A percentile compares a stretch with the other conserved stretches of the same genome.
Conservation (phyloP, 2,888 invertebrate species). For the Xestia sexstrigata region DNA sequence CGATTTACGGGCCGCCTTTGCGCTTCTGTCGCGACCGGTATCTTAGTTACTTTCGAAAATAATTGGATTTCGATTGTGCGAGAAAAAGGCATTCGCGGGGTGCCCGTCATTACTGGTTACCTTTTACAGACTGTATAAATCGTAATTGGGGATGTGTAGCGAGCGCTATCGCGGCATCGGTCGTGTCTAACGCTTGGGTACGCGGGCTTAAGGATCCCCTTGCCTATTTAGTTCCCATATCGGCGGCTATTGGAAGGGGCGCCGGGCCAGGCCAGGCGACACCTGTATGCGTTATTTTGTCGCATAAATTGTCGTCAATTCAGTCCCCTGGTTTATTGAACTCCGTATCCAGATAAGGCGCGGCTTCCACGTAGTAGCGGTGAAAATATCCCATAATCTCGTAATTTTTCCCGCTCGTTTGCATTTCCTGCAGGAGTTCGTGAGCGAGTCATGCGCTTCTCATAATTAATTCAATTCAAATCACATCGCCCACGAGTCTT, state of each 20-base stretch:
- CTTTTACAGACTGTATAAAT: conserved; percentile 87
- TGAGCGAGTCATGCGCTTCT: conserved; percentile 79
- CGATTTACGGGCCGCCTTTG: conserved; percentile 86
- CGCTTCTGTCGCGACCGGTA: conserved; percentile 85
- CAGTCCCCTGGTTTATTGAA: conserved; percentile 88
- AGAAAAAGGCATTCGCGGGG: conserved; percentile 82
- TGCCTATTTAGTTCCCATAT: conserved; percentile 84
- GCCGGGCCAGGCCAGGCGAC: conserved; percentile 81
- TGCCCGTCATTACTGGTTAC: conserved; percentile 87
- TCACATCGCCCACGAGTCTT: conserved; percentile 86
- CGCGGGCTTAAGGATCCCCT: conserved; percentile 81
- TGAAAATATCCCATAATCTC: conserved; percentile 82
- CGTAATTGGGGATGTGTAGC: conserved; percentile 87
- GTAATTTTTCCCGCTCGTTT: conserved; percentile 81
- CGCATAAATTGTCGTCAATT: conserved; percentile 87
- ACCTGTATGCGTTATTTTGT: conserved; percentile 90
- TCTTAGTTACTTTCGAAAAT: conserved; percentile 88
- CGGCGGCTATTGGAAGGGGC: conserved; percentile 85
- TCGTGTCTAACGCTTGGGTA: conserved; percentile 84
- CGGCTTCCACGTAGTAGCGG: conserved; percentile 74
- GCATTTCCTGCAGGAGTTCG: conserved; percentile 83
- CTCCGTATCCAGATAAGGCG: conserved; percentile 83
- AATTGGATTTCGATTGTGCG: conserved; percentile 90
- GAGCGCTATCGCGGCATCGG: conserved; percentile 82
- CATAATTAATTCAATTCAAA: conserved; percentile 89